Evolutionary conservation across 2,888 invertebrate genomes (phyloP), one percentile per base, ranked within the genome.

Genomic region (Drosophila birchii): DNA sequence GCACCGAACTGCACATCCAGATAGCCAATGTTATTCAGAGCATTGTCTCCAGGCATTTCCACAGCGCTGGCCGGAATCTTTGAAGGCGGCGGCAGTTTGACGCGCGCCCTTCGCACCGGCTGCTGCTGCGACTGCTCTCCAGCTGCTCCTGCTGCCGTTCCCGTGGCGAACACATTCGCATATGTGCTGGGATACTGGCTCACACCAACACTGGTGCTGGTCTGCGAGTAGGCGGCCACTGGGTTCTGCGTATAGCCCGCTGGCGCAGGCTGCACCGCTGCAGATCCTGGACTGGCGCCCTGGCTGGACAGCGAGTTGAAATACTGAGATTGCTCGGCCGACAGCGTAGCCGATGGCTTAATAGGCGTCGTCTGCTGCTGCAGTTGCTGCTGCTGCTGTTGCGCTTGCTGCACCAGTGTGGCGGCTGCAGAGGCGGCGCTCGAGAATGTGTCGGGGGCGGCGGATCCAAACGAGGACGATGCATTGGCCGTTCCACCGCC

Each of bases 1-100:
- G 96, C 97, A 38, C 98, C 98, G 93, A 98, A 98, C 93, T 98
- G 98, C 78, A 98, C 97, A 93, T 98, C 98, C 81, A 98, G 94
- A 92, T 96, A 95, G 76, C 94, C 95, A 78, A 95, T 95, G 78
- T 95, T 95, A 71, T 95, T 95, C 16, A 95, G 93, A 67, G 96
- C 94, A 76, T 87, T 86, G 88, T 97, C 97, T 76, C 97, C 98
- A 0, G 98, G 98, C 98, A 98, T 98, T 93, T 98, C 98, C 43
- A 99, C 98, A 26, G 98, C 98, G 66, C 96, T 96, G 59, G 97
- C 94, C 45, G 98, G 98, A 90, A 99, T 99, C 96, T 96, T 97
- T 44, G 97, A 97, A 8, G 97, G 97, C 34, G 97, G 97, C 26
- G 97, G 97, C 68, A 97, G 94, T 78, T 96, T 93, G 34, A 96